phyloP scores from a whole-genome alignment of 2,797 vertebrate genomes.

The Tangara arthus region DNA sequence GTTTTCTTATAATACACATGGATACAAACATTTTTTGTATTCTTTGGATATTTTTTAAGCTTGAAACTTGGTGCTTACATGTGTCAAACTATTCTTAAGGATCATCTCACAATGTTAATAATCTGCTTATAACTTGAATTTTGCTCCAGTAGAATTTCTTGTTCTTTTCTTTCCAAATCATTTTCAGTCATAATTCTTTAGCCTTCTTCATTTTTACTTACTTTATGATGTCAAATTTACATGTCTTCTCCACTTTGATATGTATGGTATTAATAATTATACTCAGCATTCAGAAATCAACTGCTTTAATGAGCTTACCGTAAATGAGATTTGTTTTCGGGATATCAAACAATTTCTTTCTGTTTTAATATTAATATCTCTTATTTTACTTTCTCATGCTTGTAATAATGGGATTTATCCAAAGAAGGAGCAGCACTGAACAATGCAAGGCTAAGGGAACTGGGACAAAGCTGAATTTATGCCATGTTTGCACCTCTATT shows the following conservation, averaged over 20 bases:
- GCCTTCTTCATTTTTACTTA: background rate
- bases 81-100: conserved; percentile 28
- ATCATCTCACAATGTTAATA: conserved; percentile 44
- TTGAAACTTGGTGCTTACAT: background rate
- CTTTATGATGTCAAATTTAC: conserved; percentile 38
- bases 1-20: background rate
- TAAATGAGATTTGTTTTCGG: conserved; percentile 38
- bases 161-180: background rate
- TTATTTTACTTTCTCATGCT: background rate
- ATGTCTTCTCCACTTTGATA: conserved; percentile 21
- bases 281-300: background rate
- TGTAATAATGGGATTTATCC: background rate
- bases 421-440: background rate
- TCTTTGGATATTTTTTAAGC: background rate
- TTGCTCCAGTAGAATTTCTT: background rate
- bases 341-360: conserved; percentile 6
- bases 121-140: conserved; percentile 55
- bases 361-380: background rate
- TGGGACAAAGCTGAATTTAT: background rate
- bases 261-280: conserved; percentile 24
- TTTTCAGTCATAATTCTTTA: conserved; percentile 16
- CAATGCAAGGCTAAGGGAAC: background rate
- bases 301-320: conserved; percentile 47
- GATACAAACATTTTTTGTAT: background rate
- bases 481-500: background rate